Conservation (phyloP, 2,797 vertebrate genomes). For the Clarias fuscus region DNA sequence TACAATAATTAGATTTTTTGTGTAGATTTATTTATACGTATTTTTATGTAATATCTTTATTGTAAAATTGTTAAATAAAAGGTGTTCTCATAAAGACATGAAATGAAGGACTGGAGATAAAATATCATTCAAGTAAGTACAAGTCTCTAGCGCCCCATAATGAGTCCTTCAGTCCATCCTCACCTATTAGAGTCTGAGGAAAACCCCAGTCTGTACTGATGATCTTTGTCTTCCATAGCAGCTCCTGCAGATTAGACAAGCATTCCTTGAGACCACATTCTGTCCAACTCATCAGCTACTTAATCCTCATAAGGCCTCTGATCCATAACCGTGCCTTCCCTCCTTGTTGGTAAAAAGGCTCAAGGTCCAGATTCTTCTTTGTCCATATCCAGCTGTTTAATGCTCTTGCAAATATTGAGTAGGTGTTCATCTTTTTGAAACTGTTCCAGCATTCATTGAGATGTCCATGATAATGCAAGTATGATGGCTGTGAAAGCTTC, state of each 20-base stretch:
- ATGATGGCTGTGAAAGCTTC: neutral
- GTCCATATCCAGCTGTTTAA: neutral
- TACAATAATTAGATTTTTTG: too few species aligned
- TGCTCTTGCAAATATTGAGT: neutral
- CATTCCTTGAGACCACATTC: neutral
- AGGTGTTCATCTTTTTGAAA: neutral
- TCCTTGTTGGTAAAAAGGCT: neutral
- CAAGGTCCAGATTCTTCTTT: neutral
- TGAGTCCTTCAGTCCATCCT: neutral
- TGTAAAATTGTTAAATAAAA: too few species aligned
- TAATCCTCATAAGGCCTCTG: neutral
- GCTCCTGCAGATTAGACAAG: neutral
- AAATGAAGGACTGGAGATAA: neutral
- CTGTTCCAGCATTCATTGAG: neutral
- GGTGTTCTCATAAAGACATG: too few species aligned
- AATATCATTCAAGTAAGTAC: neutral
- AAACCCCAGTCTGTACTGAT: neutral
- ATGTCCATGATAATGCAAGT: neutral
- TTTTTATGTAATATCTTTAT: too few species aligned
- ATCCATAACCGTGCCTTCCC: neutral
- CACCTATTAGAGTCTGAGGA: neutral
- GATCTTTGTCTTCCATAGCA: neutral
- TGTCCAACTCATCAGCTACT: neutral
- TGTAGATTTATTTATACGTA: too few species aligned
- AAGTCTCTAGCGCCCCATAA: neutral